These are phyloP conservation scores for Lochmaea capreae DNA, from an alignment of 2,888 invertebrate genomes.

Conservation along the genomic window DNA sequence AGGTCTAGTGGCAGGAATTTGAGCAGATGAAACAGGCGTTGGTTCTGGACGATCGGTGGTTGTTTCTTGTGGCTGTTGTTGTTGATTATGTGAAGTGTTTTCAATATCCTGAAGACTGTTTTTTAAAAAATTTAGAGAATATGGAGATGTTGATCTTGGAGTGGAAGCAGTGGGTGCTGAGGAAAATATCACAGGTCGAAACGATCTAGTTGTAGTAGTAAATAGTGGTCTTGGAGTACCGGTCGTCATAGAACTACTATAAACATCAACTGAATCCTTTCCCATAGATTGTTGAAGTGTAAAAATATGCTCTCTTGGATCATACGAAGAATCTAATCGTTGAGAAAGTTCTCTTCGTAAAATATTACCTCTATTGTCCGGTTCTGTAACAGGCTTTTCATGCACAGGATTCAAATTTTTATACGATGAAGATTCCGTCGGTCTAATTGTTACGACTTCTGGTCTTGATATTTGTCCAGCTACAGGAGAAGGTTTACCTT, in stretches of 20 bases:
- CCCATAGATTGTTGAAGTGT: slow-evolving; percentile 71
- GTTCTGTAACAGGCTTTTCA: slow-evolving; percentile 68
- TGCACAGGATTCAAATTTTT: slow-evolving; percentile 58
- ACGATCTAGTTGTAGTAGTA: slow-evolving; percentile 73
- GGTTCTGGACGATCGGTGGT: slow-evolving; percentile 68
- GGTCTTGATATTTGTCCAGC: slow-evolving; percentile 58
- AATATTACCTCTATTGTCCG: slow-evolving; percentile 69
- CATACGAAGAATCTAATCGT: slow-evolving; percentile 68
- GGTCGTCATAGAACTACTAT: slow-evolving; percentile 74
- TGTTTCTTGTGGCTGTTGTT: too few relatives aligned
- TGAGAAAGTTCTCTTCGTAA: slow-evolving; percentile 73
- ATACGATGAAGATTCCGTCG: slow-evolving; percentile 58
- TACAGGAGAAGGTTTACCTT: slow-evolving; percentile 55
- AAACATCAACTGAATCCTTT: slow-evolving; percentile 77
- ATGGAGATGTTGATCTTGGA: slow-evolving; percentile 52
- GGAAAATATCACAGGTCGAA: slow-evolving; percentile 64
- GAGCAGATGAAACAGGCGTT: slow-evolving; percentile 69
- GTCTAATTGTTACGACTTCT: slow-evolving; percentile 55
- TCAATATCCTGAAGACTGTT: slow-evolving; percentile 45
- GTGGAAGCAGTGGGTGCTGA: slow-evolving; percentile 54
- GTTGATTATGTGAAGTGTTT: slow-evolving; percentile 53
- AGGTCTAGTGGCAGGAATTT: slow-evolving; percentile 65
- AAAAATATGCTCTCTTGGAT: slow-evolving; percentile 68
- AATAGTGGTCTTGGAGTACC: slow-evolving; percentile 76
- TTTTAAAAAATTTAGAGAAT: slow-evolving; percentile 52